These are phyloP conservation scores for Zoanthus sociatus DNA, from an alignment of 92 coral and sea anemone species.

Conservation along the genomic window DNA sequence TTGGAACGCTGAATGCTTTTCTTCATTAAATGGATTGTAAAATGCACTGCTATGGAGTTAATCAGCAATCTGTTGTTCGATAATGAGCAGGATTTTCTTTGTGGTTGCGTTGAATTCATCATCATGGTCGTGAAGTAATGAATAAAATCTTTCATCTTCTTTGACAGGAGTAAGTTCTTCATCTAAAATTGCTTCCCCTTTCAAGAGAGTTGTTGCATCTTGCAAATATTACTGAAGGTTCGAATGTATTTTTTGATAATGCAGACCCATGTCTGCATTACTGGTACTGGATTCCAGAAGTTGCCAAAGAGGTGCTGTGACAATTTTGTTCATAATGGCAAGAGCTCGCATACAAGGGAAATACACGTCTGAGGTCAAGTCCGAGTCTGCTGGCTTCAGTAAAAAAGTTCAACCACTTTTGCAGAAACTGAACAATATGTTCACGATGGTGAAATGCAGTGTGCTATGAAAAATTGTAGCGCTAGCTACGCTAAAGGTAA, in stretches of 20 bases:
- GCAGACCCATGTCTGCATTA: neutral
- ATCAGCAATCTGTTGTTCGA: conserved; percentile 18
- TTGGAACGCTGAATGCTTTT: neutral
- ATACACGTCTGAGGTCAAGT: too few relatives aligned
- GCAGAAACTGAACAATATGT: too few relatives aligned
- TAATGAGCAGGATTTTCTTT: neutral
- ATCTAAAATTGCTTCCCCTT: neutral
- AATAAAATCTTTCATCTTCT: neutral
- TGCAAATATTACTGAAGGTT: conserved; percentile 6
- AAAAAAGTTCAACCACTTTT: too few relatives aligned
- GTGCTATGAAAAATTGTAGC: too few relatives aligned
- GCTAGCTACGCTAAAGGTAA: too few relatives aligned
- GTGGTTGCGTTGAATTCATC: neutral
- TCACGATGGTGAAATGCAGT: too few relatives aligned
- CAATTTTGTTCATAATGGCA: conserved; percentile 13
- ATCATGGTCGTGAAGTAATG: neutral
- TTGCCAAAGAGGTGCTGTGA: conserved; percentile 8
- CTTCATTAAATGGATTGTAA: neutral
- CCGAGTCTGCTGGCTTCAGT: too few relatives aligned
- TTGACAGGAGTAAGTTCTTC: conserved; percentile 14
- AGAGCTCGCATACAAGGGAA: neutral
- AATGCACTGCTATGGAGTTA: conserved; percentile 4
- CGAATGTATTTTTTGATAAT: conserved; percentile 3
- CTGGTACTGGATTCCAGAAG: neutral
- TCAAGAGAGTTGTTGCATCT: conserved; percentile 12